Evolutionary conservation across 2,888 invertebrate genomes (phyloP), one percentile per base, ranked within the genome.

Genomic region (Athrips mouffetella): DNA sequence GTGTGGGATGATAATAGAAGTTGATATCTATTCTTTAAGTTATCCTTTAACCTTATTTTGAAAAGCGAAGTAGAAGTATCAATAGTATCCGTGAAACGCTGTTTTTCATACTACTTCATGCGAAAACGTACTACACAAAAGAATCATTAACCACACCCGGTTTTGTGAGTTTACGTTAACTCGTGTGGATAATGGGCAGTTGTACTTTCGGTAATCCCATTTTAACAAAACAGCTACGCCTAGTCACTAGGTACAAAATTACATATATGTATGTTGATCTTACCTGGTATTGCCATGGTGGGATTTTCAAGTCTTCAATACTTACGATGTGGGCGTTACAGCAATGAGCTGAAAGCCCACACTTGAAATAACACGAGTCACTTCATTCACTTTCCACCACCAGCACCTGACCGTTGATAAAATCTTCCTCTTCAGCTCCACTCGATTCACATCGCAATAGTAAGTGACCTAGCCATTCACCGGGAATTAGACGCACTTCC

Each of bases 401-500:
- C 54, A 60, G 58, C 71, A 80, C 76, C 70, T 60, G 60, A 59
- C 60, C 60, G 66, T 59, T 70, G 67, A 68, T 67, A 60, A 63
- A 62, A 69, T 72, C 72, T 74, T 66, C 70, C 66, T 65, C 60
- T 63, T 62, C 59, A 50, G 68, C 71, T 69, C 65, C 63, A 70
- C 68, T 70, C 65, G 60, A 70, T 66, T 69, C 73, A 71, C 73
- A 70, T 67, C 66, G 63, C 58, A 63, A 60, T 72, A 72, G 65
- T 65, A 60, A 74, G 68, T 73, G 80, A 80, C 68, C 73, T 70
- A 76, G 68, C 70, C 68, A 75, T 71, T 76, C 70, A 75, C 72
- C 63, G 62, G 64, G 73, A 74, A 77, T 79, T 71, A 71, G 70
- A 79, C 74, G 69, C 78, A 82, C 78, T 77, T 80, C 79, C 78